Evolutionary conservation across 2,888 invertebrate species (phyloP).

Genomic region (Andrena hattorfiana): DNA sequence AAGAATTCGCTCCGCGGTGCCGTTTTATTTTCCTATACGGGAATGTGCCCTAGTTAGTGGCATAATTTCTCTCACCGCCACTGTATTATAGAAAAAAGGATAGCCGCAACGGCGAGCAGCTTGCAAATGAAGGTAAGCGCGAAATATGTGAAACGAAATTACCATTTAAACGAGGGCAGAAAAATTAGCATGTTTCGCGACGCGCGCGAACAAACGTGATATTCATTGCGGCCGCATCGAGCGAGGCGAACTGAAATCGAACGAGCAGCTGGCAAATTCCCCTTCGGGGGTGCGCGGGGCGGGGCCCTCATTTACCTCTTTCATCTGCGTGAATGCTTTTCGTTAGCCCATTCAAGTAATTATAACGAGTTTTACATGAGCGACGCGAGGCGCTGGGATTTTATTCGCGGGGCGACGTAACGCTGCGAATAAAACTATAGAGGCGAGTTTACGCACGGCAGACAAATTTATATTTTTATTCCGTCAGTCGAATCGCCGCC

Average conservation of each 20-base stretch:
- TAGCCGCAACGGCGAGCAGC: background rate
- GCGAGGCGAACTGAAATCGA: constrained; percentile 4
- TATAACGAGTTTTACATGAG: constrained; percentile 11
- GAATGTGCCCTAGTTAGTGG: no score
- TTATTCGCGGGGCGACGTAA: constrained; percentile 22
- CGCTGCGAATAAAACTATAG: constrained; percentile 41
- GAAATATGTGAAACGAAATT: constrained; percentile 1
- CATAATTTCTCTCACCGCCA: background rate
- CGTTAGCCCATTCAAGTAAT: constrained; percentile 29
- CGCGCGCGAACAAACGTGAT: background rate
- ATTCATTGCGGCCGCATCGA: constrained; percentile 2
- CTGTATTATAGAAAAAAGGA: background rate
- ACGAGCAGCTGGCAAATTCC: background rate
- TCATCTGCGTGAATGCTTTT: constrained; percentile 15
- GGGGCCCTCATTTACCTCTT: constrained; percentile 7
- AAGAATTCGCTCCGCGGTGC: background rate
- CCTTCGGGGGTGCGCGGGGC: background rate
- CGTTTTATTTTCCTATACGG: constrained; percentile 2
- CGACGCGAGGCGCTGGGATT: background rate
- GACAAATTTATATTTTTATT: constrained; percentile 54
- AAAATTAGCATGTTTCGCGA: constrained; percentile 13
- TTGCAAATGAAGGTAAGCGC: background rate
- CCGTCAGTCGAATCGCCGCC: constrained; percentile 10
- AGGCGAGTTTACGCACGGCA: constrained; percentile 23
- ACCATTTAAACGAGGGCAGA: background rate